These are phyloP conservation scores for Sitophilus oryzae DNA, from an alignment of 1,140 invertebrate genomes.

Conservation along the genomic window DNA sequence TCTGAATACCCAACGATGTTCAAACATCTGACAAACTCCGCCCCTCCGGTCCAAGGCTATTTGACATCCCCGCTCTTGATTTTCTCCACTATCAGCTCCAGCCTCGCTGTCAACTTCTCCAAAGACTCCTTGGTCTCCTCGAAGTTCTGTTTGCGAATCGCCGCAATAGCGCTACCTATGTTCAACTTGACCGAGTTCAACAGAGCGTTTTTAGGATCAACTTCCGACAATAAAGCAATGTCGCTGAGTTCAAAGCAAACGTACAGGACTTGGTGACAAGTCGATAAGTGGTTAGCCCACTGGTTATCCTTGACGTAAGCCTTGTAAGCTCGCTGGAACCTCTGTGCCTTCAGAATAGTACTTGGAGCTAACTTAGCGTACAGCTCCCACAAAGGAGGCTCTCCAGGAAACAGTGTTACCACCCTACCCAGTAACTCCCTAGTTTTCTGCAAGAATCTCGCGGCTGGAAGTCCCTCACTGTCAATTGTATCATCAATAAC, in stretches of 20 bases:
- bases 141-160: slow-evolving; percentile 36
- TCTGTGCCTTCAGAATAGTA: slow-evolving; percentile 55
- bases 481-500: slow-evolving; percentile 59
- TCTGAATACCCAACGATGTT: not conserved
- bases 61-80: slow-evolving; percentile 19
- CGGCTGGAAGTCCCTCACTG: slow-evolving; percentile 45
- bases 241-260: slow-evolving; percentile 38
- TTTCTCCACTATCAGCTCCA: slow-evolving; percentile 28
- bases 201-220: slow-evolving; percentile 32
- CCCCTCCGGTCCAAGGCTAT: not conserved
- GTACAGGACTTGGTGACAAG: slow-evolving; percentile 45
- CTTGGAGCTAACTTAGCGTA: slow-evolving; percentile 66
- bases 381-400: slow-evolving; percentile 70
- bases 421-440: slow-evolving; percentile 76
- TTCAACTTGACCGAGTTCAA: slow-evolving; percentile 39
- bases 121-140: slow-evolving; percentile 26
- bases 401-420: slow-evolving; percentile 60
- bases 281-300: slow-evolving; percentile 55
- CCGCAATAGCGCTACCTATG: slow-evolving; percentile 35
- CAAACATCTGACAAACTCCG: not conserved
- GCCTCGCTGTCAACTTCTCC: slow-evolving; percentile 17
- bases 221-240: slow-evolving; percentile 31
- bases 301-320: slow-evolving; percentile 53
- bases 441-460: slow-evolving; percentile 55
- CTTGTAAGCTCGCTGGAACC: slow-evolving; percentile 57